Evolutionary conservation across 1,140 invertebrate genomes (phyloP).

Genomic region (Drosophila arizonae): DNA sequence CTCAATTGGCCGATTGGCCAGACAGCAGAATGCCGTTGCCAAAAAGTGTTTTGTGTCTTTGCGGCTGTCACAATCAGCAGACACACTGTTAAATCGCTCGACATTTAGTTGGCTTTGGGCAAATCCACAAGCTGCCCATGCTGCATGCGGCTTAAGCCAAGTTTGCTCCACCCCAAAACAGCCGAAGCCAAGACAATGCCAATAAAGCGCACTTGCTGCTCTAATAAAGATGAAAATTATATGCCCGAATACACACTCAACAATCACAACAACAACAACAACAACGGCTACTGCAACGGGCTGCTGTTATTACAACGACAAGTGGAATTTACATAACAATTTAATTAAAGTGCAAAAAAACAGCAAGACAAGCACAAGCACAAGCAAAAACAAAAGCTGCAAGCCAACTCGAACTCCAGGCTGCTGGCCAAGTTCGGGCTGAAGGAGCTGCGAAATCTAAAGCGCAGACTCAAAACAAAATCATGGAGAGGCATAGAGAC

Average conservation of each 20-base stretch:
- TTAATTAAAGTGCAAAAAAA: constrained; percentile 68
- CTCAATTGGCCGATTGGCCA: constrained; percentile 5
- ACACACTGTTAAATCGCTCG: constrained; percentile 9
- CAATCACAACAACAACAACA: background rate
- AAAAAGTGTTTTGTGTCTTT: constrained; percentile 5
- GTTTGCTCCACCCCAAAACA: constrained; percentile 4
- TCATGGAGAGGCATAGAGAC: constrained; percentile 10
- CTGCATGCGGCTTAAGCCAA: constrained; percentile 3
- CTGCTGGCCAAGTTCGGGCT: constrained; percentile 15
- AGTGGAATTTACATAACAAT: constrained; percentile 77
- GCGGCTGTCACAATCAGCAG: constrained; percentile 11
- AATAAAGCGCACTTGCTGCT: constrained; percentile 64
- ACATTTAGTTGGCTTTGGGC: constrained; percentile 12
- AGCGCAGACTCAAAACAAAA: constrained; percentile 57
- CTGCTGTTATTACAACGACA: constrained; percentile 51
- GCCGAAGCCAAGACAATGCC: constrained; percentile 16
- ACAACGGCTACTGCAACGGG: constrained; percentile 16
- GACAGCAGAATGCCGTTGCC: background rate
- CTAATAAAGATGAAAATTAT: constrained; percentile 69
- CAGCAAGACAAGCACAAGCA: background rate
- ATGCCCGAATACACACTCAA: constrained; percentile 32
- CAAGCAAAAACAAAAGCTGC: background rate
- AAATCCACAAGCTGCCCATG: background rate
- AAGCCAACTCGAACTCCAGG: background rate
- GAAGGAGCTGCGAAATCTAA: constrained; percentile 67